phyloP scores from a whole-genome alignment of 2,888 invertebrate species.

The Eledone cirrhosa region DNA sequence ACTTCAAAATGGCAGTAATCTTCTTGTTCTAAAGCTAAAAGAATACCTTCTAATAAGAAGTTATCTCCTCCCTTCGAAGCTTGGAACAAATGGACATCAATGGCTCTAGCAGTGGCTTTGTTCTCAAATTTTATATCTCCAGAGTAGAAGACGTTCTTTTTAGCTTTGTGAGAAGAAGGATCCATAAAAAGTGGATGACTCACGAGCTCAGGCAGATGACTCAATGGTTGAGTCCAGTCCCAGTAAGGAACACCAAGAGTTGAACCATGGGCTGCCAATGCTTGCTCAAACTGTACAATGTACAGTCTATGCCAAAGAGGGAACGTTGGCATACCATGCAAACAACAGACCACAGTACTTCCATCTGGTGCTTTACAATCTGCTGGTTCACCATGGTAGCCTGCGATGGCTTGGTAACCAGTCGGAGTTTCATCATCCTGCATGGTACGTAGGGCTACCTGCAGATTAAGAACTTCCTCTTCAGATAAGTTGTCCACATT shows the following conservation, averaged over 20 bases:
- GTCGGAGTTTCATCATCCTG: slow-evolving; percentile 31
- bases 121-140: slow-evolving; percentile 34
- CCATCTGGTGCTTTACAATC: slow-evolving; percentile 31
- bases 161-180: slow-evolving; percentile 33
- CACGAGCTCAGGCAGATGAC: slow-evolving; percentile 36
- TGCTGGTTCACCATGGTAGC: slow-evolving; percentile 40
- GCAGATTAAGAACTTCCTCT: slow-evolving; percentile 35
- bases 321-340: slow-evolving; percentile 39
- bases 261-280: background rate
- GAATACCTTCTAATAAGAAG: slow-evolving; percentile 35
- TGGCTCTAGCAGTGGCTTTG: slow-evolving; percentile 38
- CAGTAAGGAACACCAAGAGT: slow-evolving; percentile 41
- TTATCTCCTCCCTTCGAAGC: slow-evolving; percentile 34
- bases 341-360: slow-evolving; percentile 34
- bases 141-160: slow-evolving; percentile 39
- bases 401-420: slow-evolving; percentile 38
- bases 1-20: slow-evolving; percentile 42
- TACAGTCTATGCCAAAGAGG: slow-evolving; percentile 40
- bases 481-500: slow-evolving; percentile 35
- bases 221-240: slow-evolving; percentile 39
- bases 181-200: slow-evolving; percentile 30
- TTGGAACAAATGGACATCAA: slow-evolving; percentile 39
- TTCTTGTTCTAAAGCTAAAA: slow-evolving; percentile 40
- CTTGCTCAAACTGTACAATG: slow-evolving; percentile 37
- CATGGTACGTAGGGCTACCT: slow-evolving; percentile 33